A percentile compares a stretch with the other conserved stretches of the same genome.
Conservation (phyloP, 2,113 vertebrate genomes). For the Cyphomyrus plagiostoma region DNA sequence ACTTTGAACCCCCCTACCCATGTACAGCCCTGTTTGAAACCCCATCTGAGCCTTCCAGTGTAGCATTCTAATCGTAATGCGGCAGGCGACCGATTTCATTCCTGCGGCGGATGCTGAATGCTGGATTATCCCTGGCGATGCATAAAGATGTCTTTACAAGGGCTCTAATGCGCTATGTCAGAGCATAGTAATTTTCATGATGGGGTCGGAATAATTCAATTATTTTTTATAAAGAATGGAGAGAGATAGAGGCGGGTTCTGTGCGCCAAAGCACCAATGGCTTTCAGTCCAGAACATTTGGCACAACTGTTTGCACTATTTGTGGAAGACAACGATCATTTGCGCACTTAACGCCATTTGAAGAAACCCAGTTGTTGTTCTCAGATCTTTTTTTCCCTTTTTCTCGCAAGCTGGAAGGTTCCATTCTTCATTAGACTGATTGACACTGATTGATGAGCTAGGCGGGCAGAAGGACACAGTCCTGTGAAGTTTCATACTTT, state of each 20-base stretch:
- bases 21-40: not conserved
- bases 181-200: slow-evolving; percentile 15
- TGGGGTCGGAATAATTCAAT: slow-evolving; percentile 5
- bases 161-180: slow-evolving; percentile 4
- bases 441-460: not conserved
- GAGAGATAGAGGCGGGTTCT: not conserved
- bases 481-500: slow-evolving; percentile 8
- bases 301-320: no score
- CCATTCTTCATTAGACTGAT: slow-evolving; percentile 2
- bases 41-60: not conserved
- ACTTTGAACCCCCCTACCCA: not conserved
- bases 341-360: no score
- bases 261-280: not conserved
- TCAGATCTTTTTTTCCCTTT: not conserved
- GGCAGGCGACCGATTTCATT: slow-evolving; percentile 22
- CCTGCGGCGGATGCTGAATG: slow-evolving; percentile 8
- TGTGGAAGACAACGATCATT: not conserved
- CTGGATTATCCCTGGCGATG: slow-evolving; percentile 20
- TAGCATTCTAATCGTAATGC: slow-evolving; percentile 19
- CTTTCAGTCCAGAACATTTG: not conserved
- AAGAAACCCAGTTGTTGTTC: not conserved
- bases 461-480: not conserved
- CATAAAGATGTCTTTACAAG: slow-evolving; percentile 14
- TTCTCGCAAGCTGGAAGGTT: not conserved
- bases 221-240: slow-evolving; percentile 12